A percentile compares a stretch with the other conserved stretches of the same genome.
Evolutionary conservation across 2,113 vertebrate genomes (phyloP).

Genomic region (Oryzias melastigma): DNA sequence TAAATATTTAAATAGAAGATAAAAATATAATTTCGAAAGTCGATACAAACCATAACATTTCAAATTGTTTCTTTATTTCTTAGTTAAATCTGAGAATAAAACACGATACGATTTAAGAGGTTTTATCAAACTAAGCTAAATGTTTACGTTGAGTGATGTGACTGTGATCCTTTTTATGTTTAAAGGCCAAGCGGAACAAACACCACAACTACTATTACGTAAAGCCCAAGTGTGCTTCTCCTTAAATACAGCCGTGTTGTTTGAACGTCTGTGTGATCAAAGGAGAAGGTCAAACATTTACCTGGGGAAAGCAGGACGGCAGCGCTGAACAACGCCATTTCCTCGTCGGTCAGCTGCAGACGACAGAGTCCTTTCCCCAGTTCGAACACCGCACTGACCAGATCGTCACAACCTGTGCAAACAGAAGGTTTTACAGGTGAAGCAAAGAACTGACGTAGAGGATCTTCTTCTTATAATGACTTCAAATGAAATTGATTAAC

Average conservation of each 20-base stretch:
- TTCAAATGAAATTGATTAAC: too few relatives aligned
- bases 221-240: neutral
- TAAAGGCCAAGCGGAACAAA: neutral
- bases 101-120: neutral
- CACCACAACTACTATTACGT: neutral
- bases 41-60: too few relatives aligned
- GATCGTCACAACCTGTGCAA: conserved; percentile 86
- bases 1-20: too few relatives aligned
- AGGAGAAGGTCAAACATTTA: conserved; percentile 42
- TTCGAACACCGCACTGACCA: conserved; percentile 84
- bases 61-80: neutral
- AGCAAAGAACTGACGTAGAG: conserved; percentile 1
- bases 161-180: neutral
- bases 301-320: conserved; percentile 86
- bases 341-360: conserved; percentile 86
- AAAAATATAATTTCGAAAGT: too few relatives aligned
- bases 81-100: too few relatives aligned
- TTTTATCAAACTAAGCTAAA: neutral
- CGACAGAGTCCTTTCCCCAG: conserved; percentile 84
- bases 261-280: neutral
- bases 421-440: conserved; percentile 5
- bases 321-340: conserved; percentile 86
- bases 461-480: too few relatives aligned
- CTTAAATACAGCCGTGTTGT: neutral
- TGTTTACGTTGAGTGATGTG: neutral